A percentile compares a stretch with the other conserved stretches of the same genome.
These are phyloP conservation scores for Ptyas mucosa DNA, from an alignment of 2,113 vertebrate genomes.

Conservation along the genomic window DNA sequence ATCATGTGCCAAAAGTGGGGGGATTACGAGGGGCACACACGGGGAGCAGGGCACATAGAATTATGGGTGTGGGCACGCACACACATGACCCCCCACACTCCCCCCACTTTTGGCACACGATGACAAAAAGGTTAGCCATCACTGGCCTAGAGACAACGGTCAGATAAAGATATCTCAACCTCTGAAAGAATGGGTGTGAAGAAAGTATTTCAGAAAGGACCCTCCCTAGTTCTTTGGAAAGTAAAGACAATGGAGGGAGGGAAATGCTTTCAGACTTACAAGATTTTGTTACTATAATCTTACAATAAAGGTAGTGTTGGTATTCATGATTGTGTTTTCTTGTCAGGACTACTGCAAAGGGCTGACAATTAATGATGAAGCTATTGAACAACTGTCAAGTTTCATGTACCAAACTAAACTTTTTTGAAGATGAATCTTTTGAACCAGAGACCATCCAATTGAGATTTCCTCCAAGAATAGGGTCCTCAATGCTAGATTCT, in stretches of 20 bases:
- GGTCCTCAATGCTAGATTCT: background rate
- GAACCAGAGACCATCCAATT: background rate
- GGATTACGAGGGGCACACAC: too few relatives aligned
- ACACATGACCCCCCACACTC: too few relatives aligned
- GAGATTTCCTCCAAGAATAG: background rate
- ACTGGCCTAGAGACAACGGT: background rate
- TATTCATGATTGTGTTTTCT: background rate
- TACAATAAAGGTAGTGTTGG: background rate
- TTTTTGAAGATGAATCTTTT: background rate
- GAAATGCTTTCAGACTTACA: background rate
- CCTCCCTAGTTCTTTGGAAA: background rate
- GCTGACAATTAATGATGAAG: background rate
- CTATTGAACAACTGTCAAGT: background rate
- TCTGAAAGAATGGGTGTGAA: background rate
- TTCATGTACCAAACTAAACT: background rate
- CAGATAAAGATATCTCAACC: background rate
- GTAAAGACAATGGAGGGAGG: background rate
- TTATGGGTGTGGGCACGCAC: too few relatives aligned
- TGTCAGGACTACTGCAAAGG: background rate
- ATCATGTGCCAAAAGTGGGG: too few relatives aligned
- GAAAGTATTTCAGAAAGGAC: background rate
- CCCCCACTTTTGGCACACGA: too few relatives aligned
- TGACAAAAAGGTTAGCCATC: too few relatives aligned
- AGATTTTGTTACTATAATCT: background rate
- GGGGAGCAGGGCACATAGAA: too few relatives aligned